These are phyloP conservation scores for Patella ulyssiponensis DNA, from an alignment of 2,888 invertebrate genomes.

Conservation along the genomic window DNA sequence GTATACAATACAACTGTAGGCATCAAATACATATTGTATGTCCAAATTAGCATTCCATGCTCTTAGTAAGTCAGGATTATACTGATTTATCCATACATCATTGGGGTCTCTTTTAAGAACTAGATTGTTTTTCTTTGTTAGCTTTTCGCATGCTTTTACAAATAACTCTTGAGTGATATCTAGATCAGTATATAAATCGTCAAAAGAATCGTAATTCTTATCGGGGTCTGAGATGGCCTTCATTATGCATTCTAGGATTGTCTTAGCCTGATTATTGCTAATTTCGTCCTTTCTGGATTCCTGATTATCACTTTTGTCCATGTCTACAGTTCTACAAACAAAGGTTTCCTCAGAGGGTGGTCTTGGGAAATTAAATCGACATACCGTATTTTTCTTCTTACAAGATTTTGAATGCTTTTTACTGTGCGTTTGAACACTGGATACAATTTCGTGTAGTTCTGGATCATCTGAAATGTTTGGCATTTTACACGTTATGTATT, in stretches of 20 bases:
- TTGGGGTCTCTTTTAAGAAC: constrained; percentile 13
- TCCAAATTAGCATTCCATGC: constrained; percentile 18
- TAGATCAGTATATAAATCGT: not conserved
- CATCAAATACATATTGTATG: constrained; percentile 24
- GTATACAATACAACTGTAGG: constrained; percentile 34
- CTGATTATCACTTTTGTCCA: constrained; percentile 8
- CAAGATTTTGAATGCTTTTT: constrained; percentile 32
- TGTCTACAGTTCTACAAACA: not conserved
- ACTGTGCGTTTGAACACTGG: constrained; percentile 28
- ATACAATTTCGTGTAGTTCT: constrained; percentile 20
- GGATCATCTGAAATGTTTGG: constrained; percentile 28
- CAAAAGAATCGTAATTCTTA: not conserved
- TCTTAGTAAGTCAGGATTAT: constrained; percentile 14
- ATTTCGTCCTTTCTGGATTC: not conserved
- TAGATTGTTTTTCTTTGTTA: not conserved
- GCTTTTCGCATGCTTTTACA: not conserved
- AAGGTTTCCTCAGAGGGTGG: not conserved
- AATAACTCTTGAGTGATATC: not conserved
- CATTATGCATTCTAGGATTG: not conserved
- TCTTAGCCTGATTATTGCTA: not conserved
- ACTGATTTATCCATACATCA: constrained; percentile 24
- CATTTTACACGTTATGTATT: constrained; percentile 25
- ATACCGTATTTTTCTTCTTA: constrained; percentile 30
- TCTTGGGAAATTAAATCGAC: constrained; percentile 32
- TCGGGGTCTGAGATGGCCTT: not conserved